Evolutionary conservation across 2,888 invertebrate species (phyloP), one percentile per base, ranked within the genome.

Genomic region (Spilosoma lubricipeda): DNA sequence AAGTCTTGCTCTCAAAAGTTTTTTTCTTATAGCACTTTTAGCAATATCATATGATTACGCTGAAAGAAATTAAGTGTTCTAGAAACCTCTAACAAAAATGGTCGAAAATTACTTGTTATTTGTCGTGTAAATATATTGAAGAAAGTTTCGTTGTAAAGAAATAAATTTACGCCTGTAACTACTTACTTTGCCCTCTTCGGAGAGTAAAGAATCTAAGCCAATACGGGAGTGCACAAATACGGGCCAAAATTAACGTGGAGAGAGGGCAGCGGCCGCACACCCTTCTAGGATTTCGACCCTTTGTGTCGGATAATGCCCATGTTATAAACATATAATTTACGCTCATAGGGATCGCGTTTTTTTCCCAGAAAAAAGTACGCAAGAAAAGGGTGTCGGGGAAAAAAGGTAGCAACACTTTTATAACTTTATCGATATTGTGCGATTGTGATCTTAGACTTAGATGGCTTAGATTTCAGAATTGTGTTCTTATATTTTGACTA

Each of bases 221-320:
- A 92, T 91, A 91, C 88, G 89, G 87, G 88, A 88, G 89, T 87
- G 86, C 89, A 91, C 90, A 93, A 93, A 94, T 92, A 93, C 90
- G 92, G 93, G 92, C 79, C 80, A 81, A 81, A 83, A 86, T 84
- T 85, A 85, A 81, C 80, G 80, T 74, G 66, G 77, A 79, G 82
- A 77, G 81, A 79, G 80, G 80, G 72, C 71, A 76, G 71, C 71
- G 71, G 74, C 66, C 77, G 64, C 68, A 76, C 77, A 74, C 78
- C 85, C 81, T 69, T 52, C 48, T 59, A 27, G 77, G 79, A 78
- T 77, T 74, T 80, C 76, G 84, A 80, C 76, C 86, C 86, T 84
- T 85, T 83, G 81, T 80, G 77, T 73, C 42, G 75, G 79, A 82
- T 84, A 85, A 84, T 85, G 82, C 77, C 79, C 77, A 85, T 83